Percentiles rank a stretch among this genome's conserved stretches.
Evolutionary conservation across 2,113 vertebrate genomes (phyloP).

Genomic region (Hyaena hyaena): DNA sequence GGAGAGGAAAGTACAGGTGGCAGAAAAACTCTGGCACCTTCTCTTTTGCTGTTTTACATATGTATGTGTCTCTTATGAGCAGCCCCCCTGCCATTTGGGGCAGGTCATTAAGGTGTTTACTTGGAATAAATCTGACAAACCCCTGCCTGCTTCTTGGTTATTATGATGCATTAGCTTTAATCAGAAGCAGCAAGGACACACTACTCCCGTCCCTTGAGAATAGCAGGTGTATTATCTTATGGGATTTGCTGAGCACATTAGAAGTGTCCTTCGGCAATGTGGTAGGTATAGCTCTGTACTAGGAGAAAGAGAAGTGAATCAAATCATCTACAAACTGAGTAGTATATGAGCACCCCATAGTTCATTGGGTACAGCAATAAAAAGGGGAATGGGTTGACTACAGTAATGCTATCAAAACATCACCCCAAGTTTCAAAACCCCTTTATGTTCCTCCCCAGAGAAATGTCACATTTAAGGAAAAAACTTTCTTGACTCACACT

Average conservation of each 20-base stretch:
- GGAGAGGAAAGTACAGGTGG: constrained; percentile 49
- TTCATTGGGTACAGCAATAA: neutral
- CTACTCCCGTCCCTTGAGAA: neutral
- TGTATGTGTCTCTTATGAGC: constrained; percentile 47
- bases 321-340: neutral
- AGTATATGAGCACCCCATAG: neutral
- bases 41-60: constrained; percentile 67
- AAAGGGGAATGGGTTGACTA: neutral
- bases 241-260: neutral
- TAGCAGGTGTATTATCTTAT: constrained; percentile 11
- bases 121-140: constrained; percentile 49
- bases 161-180: constrained; percentile 22
- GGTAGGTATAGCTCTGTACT: neutral
- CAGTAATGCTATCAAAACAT: neutral
- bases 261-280: constrained; percentile 1
- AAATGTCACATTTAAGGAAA: neutral
- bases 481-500: neutral
- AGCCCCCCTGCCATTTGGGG: constrained; percentile 50
- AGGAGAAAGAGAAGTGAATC: neutral
- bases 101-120: constrained; percentile 56
- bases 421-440: neutral
- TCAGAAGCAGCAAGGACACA: neutral
- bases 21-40: constrained; percentile 36
- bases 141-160: constrained; percentile 26
- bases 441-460: neutral